phyloP scores from a whole-genome alignment of 2,888 invertebrate genomes.

The Metellina segmentata region DNA sequence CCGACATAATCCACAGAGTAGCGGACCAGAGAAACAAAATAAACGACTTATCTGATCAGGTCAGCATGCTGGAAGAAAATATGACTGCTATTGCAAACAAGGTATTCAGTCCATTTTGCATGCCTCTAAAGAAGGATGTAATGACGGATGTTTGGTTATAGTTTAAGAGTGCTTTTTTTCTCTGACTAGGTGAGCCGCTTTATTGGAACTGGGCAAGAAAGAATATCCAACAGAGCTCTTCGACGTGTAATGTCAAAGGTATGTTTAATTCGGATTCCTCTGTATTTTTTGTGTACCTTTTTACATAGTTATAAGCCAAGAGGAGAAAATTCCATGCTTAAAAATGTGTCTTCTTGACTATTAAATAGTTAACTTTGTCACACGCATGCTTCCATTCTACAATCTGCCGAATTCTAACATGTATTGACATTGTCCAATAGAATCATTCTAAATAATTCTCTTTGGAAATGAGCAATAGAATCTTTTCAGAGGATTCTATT shows the following conservation, averaged over 20 bases:
- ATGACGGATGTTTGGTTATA: not conserved
- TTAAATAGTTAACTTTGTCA: too few relatives aligned
- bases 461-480: too few relatives aligned
- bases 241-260: constrained; percentile 51
- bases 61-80: constrained; percentile 50
- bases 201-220: constrained; percentile 44
- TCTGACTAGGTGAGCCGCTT: constrained; percentile 43
- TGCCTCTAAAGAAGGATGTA: not conserved
- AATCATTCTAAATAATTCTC: too few relatives aligned
- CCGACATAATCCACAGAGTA: not conserved
- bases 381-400: too few relatives aligned
- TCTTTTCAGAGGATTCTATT: too few relatives aligned
- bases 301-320: too few relatives aligned
- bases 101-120: constrained; percentile 13
- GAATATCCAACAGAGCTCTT: constrained; percentile 51
- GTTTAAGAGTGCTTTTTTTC: not conserved
- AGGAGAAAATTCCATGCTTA: too few relatives aligned
- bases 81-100: constrained; percentile 28
- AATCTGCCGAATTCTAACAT: too few relatives aligned
- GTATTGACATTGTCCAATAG: too few relatives aligned
- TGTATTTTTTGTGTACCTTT: too few relatives aligned
- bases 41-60: not conserved
- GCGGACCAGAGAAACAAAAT: constrained; percentile 79
- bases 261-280: not conserved
- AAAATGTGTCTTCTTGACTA: too few relatives aligned